phyloP scores from a whole-genome alignment of 2,888 invertebrate genomes.

The Lomographa bimaculata region DNA sequence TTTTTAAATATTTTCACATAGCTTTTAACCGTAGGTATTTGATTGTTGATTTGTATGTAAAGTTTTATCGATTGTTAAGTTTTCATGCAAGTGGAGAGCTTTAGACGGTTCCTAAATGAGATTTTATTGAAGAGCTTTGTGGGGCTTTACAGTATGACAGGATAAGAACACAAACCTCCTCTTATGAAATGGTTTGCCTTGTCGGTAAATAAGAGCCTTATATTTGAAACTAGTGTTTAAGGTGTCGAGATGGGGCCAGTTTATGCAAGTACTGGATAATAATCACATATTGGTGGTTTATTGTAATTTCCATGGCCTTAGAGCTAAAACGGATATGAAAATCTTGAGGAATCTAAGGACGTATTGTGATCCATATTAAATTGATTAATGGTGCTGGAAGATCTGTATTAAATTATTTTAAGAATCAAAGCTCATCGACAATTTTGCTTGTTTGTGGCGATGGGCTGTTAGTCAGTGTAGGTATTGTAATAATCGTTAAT shows the following conservation, averaged over 20 bases:
- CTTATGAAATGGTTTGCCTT: slow-evolving; percentile 60
- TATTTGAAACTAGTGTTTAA: slow-evolving; percentile 62
- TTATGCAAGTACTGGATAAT: slow-evolving; percentile 40
- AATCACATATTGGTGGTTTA: slow-evolving; percentile 32
- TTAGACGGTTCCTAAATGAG: slow-evolving; percentile 57
- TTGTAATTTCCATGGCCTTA: slow-evolving; percentile 27
- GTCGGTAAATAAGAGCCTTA: slow-evolving; percentile 62
- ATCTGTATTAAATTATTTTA: slow-evolving; percentile 69
- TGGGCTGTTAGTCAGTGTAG: slow-evolving; percentile 54
- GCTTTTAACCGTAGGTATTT: slow-evolving; percentile 45
- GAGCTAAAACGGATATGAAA: slow-evolving; percentile 26
- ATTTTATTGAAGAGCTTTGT: slow-evolving; percentile 49
- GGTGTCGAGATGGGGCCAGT: slow-evolving; percentile 68
- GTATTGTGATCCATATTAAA: slow-evolving; percentile 44
- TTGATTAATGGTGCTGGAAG: slow-evolving; percentile 74
- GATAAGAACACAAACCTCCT: slow-evolving; percentile 37
- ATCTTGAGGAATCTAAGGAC: slow-evolving; percentile 43
- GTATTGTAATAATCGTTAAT: slow-evolving; percentile 51
- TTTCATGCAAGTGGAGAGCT: slow-evolving; percentile 51
- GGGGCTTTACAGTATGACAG: slow-evolving; percentile 38
- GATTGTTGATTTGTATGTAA: slow-evolving; percentile 62
- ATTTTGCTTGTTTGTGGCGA: slow-evolving; percentile 39
- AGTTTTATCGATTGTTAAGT: slow-evolving; percentile 69
- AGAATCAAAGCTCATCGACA: slow-evolving; percentile 46
- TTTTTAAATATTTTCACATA: slow-evolving; percentile 43